Evolutionary conservation across 2,888 invertebrate genomes (phyloP).

Genomic region (Cheilosia pagana): DNA sequence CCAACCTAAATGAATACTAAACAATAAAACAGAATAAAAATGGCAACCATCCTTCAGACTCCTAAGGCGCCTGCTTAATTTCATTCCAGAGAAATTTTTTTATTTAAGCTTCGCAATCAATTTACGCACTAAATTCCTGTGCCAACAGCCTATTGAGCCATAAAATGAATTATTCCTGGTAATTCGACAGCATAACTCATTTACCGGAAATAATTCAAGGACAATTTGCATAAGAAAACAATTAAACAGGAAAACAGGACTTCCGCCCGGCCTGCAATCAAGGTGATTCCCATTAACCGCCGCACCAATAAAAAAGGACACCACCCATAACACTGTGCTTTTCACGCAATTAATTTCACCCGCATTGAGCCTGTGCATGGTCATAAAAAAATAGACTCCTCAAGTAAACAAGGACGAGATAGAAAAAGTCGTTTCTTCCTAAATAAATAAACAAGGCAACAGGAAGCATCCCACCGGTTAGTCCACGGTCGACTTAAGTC

Average conservation of each 20-base stretch:
- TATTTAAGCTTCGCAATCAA: conserved; percentile 28
- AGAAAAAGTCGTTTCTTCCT: conserved; percentile 5
- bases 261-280: conserved; percentile 35
- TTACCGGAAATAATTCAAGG: conserved; percentile 52
- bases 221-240: conserved; percentile 68
- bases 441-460: conserved; percentile 55
- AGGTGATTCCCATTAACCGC: conserved; percentile 47
- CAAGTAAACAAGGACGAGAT: neutral
- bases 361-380: conserved; percentile 8
- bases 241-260: conserved; percentile 50
- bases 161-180: conserved; percentile 15
- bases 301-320: conserved; percentile 32
- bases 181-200: conserved; percentile 52
- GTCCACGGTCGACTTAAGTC: conserved; percentile 37
- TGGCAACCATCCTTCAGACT: neutral
- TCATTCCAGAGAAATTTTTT: neutral
- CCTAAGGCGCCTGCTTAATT: neutral
- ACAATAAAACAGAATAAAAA: too few relatives aligned
- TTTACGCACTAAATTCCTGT: conserved; percentile 8
- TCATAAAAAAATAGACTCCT: conserved; percentile 31
- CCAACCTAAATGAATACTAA: too few relatives aligned
- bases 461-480: neutral
- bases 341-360: conserved; percentile 59
- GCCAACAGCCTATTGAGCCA: conserved; percentile 4
- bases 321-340: conserved; percentile 29